phyloP scores from a whole-genome alignment of 2,113 vertebrate species.

The Arothron firmamentum region DNA sequence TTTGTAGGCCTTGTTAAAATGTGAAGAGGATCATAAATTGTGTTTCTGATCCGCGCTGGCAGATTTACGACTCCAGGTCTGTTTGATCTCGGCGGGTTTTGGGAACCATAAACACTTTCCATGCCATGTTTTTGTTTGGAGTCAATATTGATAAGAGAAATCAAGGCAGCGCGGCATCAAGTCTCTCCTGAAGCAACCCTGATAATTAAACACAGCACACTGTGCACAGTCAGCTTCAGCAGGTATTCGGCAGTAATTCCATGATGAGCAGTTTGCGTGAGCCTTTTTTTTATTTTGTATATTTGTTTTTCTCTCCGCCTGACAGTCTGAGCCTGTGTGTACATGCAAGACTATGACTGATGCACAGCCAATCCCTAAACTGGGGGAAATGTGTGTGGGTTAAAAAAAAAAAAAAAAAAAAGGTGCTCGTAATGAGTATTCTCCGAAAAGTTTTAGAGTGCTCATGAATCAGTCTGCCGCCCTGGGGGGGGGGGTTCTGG shows the following conservation, averaged over 20 bases:
- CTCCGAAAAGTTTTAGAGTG: constrained; percentile 36
- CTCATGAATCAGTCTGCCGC: constrained; percentile 42
- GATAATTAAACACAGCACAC: constrained; percentile 19
- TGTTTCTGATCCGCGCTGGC: constrained; percentile 40
- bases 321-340: constrained; percentile 37
- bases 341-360: constrained; percentile 48
- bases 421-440: constrained; percentile 52
- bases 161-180: constrained; percentile 4
- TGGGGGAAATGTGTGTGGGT: constrained; percentile 33
- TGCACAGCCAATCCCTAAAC: constrained; percentile 41
- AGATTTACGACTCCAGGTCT: constrained; percentile 31
- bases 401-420: constrained; percentile 63
- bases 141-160: constrained; percentile 13
- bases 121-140: constrained; percentile 27
- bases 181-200: constrained; percentile 11
- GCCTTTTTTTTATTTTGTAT: constrained; percentile 35
- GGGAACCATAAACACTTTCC: constrained; percentile 31
- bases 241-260: constrained; percentile 22
- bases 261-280: constrained; percentile 26
- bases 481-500: constrained; percentile 53
- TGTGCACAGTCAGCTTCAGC: constrained; percentile 18
- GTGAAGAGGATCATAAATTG: constrained; percentile 36
- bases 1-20: background rate
- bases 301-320: constrained; percentile 37
- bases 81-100: constrained; percentile 38